Evolutionary conservation across 2,113 vertebrate genomes (phyloP), one percentile per base, ranked within the genome.

Genomic region (Buteo buteo): DNA sequence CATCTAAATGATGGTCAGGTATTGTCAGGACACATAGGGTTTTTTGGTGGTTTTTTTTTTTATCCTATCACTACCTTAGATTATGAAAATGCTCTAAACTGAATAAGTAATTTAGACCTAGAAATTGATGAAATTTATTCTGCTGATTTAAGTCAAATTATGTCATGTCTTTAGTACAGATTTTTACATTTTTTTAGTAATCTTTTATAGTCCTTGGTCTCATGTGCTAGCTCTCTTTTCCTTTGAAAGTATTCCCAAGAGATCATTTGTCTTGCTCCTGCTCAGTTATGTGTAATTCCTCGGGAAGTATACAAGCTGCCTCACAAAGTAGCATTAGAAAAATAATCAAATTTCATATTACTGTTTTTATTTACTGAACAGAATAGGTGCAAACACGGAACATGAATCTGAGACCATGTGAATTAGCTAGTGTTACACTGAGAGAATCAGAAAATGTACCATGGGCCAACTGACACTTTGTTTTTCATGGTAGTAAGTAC

Each of bases 221-320:
- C 11, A 12, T 7, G 7, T 57, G 40, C 17, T 36, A 22, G 5
- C 8, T 49, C 8, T 71, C 22, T 66, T 42, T 86, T 36, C 25
- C 28, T 66, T 44, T 70, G n/a, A 73, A 57, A 83, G 4, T 19
- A 45, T 36, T 90, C 15, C 16, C 34, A 24, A 69, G 42, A 54
- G 21, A n/a, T 77, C 20, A 10, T 4, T 88, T 71, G 14, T 54
- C 24, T 52, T 80, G 13, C 8, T 64, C 3, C 18, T 78, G 18
- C 54, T 58, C 20, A 40, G 8, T 71, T 88, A 5, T 0, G 0
- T 50, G 13, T 25, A 29, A 38, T n/a, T 65, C 36, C 17, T 55
- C n/a, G 19, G 28, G 25, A 74, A 52, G 4, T 11, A 2, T 13
- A 16, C 0, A 2, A 81, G 40, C 45, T 67, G 24, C 45, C 15